These are phyloP conservation scores for Synergus laeviventris DNA, from an alignment of 2,888 invertebrate genomes.

Conservation along the genomic window DNA sequence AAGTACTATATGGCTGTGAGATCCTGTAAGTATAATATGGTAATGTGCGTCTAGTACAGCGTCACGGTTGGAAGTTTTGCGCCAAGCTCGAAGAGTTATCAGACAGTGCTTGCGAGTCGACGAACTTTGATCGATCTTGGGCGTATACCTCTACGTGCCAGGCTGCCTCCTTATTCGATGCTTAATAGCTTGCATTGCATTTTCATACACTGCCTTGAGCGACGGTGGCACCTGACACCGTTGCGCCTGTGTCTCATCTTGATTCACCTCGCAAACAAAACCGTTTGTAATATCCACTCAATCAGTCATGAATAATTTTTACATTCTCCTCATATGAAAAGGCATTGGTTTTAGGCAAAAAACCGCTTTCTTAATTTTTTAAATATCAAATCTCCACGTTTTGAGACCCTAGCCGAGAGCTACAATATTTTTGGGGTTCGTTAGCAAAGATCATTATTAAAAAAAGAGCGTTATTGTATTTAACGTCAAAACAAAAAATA, in stretches of 20 bases:
- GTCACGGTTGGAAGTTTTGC: conserved; percentile 23
- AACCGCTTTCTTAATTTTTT: too few relatives aligned
- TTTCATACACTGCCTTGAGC: conserved; percentile 19
- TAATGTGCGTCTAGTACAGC: not conserved
- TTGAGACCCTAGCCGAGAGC: too few relatives aligned
- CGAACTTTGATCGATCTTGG: conserved; percentile 63
- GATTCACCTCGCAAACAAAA: conserved; percentile 23
- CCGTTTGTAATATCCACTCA: conserved; percentile 1
- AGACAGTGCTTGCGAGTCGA: conserved; percentile 52
- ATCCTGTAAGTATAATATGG: conserved; percentile 10
- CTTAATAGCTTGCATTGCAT: conserved; percentile 26
- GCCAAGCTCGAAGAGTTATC: conserved; percentile 24
- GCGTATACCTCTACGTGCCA: conserved; percentile 51
- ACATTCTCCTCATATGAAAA: too few relatives aligned
- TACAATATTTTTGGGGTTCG: too few relatives aligned
- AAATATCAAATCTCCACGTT: too few relatives aligned
- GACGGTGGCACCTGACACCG: conserved; percentile 33
- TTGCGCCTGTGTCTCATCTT: conserved; percentile 10
- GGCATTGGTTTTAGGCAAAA: too few relatives aligned
- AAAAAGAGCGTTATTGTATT: too few relatives aligned
- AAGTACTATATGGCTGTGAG: not conserved
- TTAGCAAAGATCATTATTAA: too few relatives aligned
- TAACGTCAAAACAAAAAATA: too few relatives aligned
- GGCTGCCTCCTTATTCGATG: conserved; percentile 28
- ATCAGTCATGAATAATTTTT: not conserved